A percentile compares a stretch with the other conserved stretches of the same genome.
Conservation (phyloP, 2,797 vertebrate genomes). For the Syncerus caffer region DNA sequence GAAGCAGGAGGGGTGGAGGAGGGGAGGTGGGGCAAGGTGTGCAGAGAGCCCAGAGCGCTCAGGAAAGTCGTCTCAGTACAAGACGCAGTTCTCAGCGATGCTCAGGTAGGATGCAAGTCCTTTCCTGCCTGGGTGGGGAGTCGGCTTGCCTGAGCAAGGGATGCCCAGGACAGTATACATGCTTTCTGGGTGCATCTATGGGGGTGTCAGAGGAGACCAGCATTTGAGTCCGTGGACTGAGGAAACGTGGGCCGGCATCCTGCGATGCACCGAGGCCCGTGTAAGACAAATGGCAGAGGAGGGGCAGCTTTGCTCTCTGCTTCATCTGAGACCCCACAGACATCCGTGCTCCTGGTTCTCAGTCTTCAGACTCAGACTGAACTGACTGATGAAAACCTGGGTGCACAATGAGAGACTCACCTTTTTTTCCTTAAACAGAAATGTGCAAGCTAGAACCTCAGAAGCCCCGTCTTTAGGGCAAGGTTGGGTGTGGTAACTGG, state of each 20-base stretch:
- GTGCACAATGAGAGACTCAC: not conserved
- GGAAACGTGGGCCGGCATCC: fast-evolving
- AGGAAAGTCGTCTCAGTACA: fast-evolving
- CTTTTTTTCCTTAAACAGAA: too few relatives aligned
- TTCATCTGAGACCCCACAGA: not conserved
- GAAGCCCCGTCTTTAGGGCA: not conserved
- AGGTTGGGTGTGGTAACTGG: fast-evolving
- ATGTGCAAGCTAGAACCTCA: not conserved
- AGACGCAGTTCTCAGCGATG: fast-evolving
- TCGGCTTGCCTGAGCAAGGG: not conserved
- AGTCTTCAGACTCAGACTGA: not conserved
- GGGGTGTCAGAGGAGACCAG: not conserved
- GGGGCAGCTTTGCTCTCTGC: not conserved
- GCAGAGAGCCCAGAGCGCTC: too few relatives aligned
- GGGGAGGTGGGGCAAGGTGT: not conserved
- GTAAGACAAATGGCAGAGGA: not conserved
- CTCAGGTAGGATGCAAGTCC: not conserved
- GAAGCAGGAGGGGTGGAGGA: not conserved
- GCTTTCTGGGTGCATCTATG: not conserved
- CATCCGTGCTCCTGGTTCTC: too few relatives aligned
- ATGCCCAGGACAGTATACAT: fast-evolving
- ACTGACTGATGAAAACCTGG: not conserved
- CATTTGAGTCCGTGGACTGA: fast-evolving
- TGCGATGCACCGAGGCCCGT: fast-evolving
- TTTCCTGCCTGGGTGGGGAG: not conserved